Evolutionary conservation across 2,797 vertebrate species (phyloP).

Genomic region (Epinephelus coioides): DNA sequence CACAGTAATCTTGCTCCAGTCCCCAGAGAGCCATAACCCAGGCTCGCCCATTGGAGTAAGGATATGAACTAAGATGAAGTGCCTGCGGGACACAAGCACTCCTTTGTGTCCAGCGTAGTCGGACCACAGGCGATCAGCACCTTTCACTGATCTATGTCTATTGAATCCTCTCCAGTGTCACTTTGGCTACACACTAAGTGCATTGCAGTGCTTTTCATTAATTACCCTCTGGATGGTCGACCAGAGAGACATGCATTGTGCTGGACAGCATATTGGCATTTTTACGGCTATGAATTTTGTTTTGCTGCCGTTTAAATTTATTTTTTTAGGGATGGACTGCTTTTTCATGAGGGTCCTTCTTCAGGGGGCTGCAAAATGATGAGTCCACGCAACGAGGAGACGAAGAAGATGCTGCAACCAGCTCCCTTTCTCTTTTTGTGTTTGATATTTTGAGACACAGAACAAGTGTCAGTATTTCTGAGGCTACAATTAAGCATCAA

Average conservation of each 20-base stretch:
- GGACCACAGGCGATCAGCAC: conserved; percentile 68
- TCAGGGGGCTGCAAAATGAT: conserved; percentile 49
- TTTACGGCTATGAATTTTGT: conserved; percentile 85
- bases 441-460: conserved; percentile 33
- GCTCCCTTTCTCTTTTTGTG: neutral
- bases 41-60: conserved; percentile 58
- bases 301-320: conserved; percentile 81
- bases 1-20: conserved; percentile 69
- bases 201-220: conserved; percentile 76
- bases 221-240: conserved; percentile 72
- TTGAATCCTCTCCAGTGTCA: conserved; percentile 77
- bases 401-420: conserved; percentile 14
- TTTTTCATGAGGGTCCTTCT: conserved; percentile 66
- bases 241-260: conserved; percentile 74
- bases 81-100: conserved; percentile 65
- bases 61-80: conserved; percentile 82
- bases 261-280: conserved; percentile 81
- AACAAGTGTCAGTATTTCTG: neutral
- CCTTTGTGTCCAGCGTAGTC: conserved; percentile 78
- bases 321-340: conserved; percentile 66
- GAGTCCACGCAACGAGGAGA: conserved; percentile 20
- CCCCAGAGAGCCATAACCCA: conserved; percentile 75
- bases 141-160: conserved; percentile 81
- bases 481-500: neutral
- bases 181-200: conserved; percentile 64